Conservation (phyloP, 2,888 invertebrate genomes). For the Neria commutata region DNA sequence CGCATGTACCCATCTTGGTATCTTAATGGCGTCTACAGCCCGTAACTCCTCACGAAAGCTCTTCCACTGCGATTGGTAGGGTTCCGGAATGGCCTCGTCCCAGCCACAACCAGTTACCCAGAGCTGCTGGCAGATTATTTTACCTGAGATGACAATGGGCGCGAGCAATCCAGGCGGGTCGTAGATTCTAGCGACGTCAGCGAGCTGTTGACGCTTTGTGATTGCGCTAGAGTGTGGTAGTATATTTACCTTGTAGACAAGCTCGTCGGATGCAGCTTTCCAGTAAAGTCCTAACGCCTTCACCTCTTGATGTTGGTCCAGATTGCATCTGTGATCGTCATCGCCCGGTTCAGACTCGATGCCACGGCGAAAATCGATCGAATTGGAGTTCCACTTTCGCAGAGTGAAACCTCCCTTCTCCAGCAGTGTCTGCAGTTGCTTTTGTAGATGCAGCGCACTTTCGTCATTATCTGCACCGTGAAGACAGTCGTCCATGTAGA, state of each 20-base stretch:
- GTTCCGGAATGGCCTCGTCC: slow-evolving; percentile 8
- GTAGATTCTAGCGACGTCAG: slow-evolving; percentile 21
- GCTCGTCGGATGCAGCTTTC: slow-evolving; percentile 11
- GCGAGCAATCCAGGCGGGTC: slow-evolving; percentile 16
- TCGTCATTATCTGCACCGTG: not conserved
- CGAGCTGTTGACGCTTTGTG: slow-evolving; percentile 20
- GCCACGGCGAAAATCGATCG: slow-evolving; percentile 11
- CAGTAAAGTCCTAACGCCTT: slow-evolving; percentile 18
- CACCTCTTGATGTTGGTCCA: slow-evolving; percentile 11
- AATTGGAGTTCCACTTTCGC: slow-evolving; percentile 18
- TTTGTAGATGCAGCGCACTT: slow-evolving; percentile 9
- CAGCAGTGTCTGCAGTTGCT: slow-evolving; percentile 10
- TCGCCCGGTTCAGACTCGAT: not conserved
- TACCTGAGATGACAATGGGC: slow-evolving; percentile 19
- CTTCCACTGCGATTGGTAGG: slow-evolving; percentile 11
- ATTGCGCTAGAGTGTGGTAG: not conserved
- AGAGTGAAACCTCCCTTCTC: slow-evolving; percentile 19
- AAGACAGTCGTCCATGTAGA: slow-evolving; percentile 17
- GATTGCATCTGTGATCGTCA: not conserved
- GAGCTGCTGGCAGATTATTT: slow-evolving; percentile 15
- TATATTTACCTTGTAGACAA: slow-evolving; percentile 17
- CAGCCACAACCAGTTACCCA: slow-evolving; percentile 10
- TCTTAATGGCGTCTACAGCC: not conserved
- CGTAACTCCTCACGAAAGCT: slow-evolving; percentile 13
- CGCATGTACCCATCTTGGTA: slow-evolving; percentile 12